Conservation (phyloP, 2,797 vertebrate genomes). For the Alca torda region DNA sequence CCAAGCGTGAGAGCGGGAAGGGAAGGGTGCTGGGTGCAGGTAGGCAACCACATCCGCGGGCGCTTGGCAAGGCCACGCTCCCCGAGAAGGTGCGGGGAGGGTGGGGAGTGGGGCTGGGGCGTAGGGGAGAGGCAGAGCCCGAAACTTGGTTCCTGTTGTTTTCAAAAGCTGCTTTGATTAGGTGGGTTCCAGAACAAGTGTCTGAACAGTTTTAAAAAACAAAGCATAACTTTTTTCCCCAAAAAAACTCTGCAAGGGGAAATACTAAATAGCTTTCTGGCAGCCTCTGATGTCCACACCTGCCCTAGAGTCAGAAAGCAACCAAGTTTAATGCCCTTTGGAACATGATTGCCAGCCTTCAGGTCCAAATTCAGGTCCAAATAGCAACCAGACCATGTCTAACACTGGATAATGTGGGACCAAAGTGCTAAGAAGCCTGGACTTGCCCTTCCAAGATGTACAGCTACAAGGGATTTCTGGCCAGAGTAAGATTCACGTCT, state of each 20-base stretch:
- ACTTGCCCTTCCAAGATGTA: neutral
- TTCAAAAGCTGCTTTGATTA: neutral
- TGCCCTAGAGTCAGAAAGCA: neutral
- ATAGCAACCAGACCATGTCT: neutral
- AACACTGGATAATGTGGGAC: fast-evolving
- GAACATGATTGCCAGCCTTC: neutral
- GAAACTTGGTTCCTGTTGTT: constrained; percentile 2
- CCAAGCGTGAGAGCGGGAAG: neutral
- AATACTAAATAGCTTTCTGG: neutral
- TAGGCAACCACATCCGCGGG: neutral
- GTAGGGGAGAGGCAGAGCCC: neutral
- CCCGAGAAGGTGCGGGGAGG: neutral
- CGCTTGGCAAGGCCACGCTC: neutral
- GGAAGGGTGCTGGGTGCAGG: neutral
- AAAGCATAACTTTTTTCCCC: neutral
- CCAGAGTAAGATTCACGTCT: neutral
- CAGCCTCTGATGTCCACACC: neutral
- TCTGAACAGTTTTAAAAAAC: neutral
- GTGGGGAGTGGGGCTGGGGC: neutral
- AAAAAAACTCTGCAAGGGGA: neutral
- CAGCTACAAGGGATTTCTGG: neutral
- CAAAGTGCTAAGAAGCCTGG: neutral
- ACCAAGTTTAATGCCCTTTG: neutral
- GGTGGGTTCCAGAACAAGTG: neutral
- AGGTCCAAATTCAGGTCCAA: neutral